Evolutionary conservation across 2,888 invertebrate species (phyloP).

Genomic region (Geotrupes spiniger): DNA sequence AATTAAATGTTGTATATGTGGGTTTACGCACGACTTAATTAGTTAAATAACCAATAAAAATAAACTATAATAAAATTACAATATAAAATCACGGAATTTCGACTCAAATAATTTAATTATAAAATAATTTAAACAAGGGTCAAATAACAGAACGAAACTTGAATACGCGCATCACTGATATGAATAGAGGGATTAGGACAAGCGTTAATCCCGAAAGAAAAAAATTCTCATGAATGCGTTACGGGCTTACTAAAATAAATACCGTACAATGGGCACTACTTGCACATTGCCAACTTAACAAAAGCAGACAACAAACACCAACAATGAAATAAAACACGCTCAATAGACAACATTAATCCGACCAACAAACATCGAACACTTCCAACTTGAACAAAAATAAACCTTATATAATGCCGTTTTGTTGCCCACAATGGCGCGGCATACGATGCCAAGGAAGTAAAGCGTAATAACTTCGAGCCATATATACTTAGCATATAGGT

Average conservation of each 20-base stretch:
- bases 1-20: too few relatives aligned
- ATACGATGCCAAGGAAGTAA: slow-evolving; percentile 31
- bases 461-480: slow-evolving; percentile 47
- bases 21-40: too few relatives aligned
- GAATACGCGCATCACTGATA: slow-evolving; percentile 22
- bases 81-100: not conserved
- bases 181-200: slow-evolving; percentile 42
- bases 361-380: slow-evolving; percentile 48
- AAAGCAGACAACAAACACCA: slow-evolving; percentile 51
- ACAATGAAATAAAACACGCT: slow-evolving; percentile 53
- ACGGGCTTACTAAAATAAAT: slow-evolving; percentile 51
- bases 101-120: slow-evolving; percentile 30
- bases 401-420: slow-evolving; percentile 22
- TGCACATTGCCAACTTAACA: slow-evolving; percentile 50
- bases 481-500: slow-evolving; percentile 43
- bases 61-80: not conserved
- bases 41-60: too few relatives aligned
- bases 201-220: slow-evolving; percentile 46
- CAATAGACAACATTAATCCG: slow-evolving; percentile 52
- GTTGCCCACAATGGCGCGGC: slow-evolving; percentile 22
- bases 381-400: slow-evolving; percentile 29
- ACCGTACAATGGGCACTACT: slow-evolving; percentile 48
- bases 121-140: slow-evolving; percentile 33
- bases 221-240: slow-evolving; percentile 48
- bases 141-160: slow-evolving; percentile 27